Evolutionary conservation across 2,888 invertebrate genomes (phyloP).

Genomic region (Pristionchus arcanus): DNA sequence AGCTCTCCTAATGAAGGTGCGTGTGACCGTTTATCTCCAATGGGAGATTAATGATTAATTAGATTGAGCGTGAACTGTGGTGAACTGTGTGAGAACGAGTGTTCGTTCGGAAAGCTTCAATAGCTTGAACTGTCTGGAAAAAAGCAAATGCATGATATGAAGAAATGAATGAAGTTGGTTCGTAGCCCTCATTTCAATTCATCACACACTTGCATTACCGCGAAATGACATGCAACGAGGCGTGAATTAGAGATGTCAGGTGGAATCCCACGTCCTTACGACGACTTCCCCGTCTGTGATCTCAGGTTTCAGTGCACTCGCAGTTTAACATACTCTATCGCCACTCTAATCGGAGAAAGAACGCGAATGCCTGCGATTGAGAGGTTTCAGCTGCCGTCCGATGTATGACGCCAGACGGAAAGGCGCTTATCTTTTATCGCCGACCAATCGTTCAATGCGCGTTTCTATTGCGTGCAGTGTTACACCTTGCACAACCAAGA

Average conservation of each 20-base stretch:
- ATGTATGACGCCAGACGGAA: background rate
- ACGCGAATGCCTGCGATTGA: background rate
- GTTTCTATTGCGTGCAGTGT: background rate
- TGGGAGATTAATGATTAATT: background rate
- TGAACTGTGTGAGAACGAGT: background rate
- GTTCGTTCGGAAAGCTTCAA: background rate
- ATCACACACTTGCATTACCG: conserved; percentile 8
- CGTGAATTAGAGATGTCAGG: conserved; percentile 22
- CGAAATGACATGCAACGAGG: conserved; percentile 29
- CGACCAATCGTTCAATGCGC: background rate
- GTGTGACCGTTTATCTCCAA: background rate
- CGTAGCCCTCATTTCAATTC: background rate
- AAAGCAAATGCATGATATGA: background rate
- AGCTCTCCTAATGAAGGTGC: background rate
- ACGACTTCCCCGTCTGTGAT: conserved; percentile 7
- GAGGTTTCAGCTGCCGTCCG: background rate
- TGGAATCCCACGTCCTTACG: background rate
- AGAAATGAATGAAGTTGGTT: background rate
- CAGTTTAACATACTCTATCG: background rate
- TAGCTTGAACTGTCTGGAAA: background rate
- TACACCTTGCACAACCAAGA: background rate
- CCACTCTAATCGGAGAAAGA: background rate
- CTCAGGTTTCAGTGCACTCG: background rate
- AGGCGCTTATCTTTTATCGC: background rate
- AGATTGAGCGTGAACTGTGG: background rate